Evolutionary conservation across 2,797 vertebrate genomes (phyloP), one percentile per base, ranked within the genome.

Genomic region (Melanotaenia maccullochi): DNA sequence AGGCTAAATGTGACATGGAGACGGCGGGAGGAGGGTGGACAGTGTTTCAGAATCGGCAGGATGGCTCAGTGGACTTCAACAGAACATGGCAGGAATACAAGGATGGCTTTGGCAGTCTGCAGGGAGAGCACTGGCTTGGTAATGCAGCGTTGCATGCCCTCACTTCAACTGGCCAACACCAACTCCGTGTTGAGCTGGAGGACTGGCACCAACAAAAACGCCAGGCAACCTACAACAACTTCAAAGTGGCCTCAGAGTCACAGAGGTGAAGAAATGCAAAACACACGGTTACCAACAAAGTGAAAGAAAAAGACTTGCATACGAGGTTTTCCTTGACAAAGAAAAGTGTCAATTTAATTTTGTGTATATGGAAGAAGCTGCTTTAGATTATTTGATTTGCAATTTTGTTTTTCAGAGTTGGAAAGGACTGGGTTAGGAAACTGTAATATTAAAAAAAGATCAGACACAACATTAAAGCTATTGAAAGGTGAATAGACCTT

Each of bases 1-100:
- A 96, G 95, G 95, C 93, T 74, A 89, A 92, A 81, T 96, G 95
- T 88, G 95, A 96, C 91, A 96, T 96, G 96, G 90, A 93, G 78
- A 94, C 91, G 1, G 91, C 89, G 0, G 94, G 94, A 1, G 95
- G 95, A 0, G 95, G 95, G 0, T 96, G 95, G 95, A 96, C 94
- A 0, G 91, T 96, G 73, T 91, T 96, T 80, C 96, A 96, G 90
- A 89, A 77, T 38, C 89, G 94, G 7, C 89, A 88, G 75, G 93
- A 96, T 28, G 95, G 95, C 71, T 85, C 90, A 2, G 58, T 93
- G 78, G 92, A 95, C 79, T 96, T 96, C 85, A 95, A 95, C 90
- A 85, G 92, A 71, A 96, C 94, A 4, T 96, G 94, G 95, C 90
- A 92, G 58, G 95, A 96, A 75, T 96, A 96, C 85, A 83, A 82